Base-by-base conservation (phyloP, 2,113 vertebrate species). In the Chroicocephalus ridibundus region DNA sequence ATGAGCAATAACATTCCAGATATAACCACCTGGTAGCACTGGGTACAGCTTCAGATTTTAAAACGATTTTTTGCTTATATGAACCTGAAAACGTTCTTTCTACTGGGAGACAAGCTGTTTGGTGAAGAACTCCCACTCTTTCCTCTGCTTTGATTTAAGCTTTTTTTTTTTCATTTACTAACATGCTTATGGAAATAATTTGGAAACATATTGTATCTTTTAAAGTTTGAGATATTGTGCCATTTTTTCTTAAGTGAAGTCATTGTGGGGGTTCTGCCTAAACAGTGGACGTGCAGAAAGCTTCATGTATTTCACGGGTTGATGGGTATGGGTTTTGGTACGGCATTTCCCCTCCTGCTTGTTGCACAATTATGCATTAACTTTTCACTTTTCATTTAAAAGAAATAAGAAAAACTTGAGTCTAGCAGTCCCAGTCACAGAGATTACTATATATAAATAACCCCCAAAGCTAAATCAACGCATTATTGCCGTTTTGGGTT, bases 121-220 rank as follows among this genome's bases (percentile, higher is more conserved):
- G 74, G 40, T 80, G 78, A 88, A 93, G 84, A 94, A 93, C 91
- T 95, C 95, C 97, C 78, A 62, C 93, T 91, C 94, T 89, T 96
- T 97, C 93, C 86, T 94, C 70, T 90, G 74, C 86, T 97, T 95
- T 97, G 93, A 95, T 94, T 91, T 93, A 72, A 88, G 36, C 12
- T 38, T 72, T 62, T 40, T 65, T 85, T 80, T 74, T 52, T 58
- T 6, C 62, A 79, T 96, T 93, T 96, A 61, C 66, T 78, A 47
- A 52, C 78, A 24, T 46, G 40, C 95, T 97, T 96, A 88, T 96
- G 94, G 96, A 95, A 97, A 95, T 96, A 88, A 97, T 97, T 96
- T 97, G 86, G 42, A 52, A 93, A 81, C 95, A 96, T 95, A 93
- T 92, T 97, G 93, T 92, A 88, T 86, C 91, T 91, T 87, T 96